A percentile compares a stretch with the other conserved stretches of the same genome.
phyloP scores from a whole-genome alignment of 2,888 invertebrate species.

The Hydriomena furcata region DNA sequence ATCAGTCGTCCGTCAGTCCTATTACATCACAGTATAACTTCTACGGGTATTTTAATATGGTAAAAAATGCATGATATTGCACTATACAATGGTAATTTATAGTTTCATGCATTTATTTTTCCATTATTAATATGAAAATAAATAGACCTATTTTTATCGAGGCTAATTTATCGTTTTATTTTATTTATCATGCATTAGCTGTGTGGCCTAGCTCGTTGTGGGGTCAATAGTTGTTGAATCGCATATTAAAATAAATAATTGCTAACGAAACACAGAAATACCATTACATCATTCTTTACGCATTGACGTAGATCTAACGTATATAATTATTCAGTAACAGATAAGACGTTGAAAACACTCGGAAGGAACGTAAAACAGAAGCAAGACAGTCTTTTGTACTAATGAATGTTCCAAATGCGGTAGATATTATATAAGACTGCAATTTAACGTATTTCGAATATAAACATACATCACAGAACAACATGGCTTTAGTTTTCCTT shows the following conservation, averaged over 20 bases:
- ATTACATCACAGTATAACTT: no score
- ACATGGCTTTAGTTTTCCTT: conserved; percentile 3
- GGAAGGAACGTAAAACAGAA: conserved; percentile 1
- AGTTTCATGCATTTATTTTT: no score
- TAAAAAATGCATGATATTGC: no score
- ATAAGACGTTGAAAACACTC: conserved; percentile 14
- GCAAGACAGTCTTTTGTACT: not conserved
- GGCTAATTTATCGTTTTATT: not conserved
- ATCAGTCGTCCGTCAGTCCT: no score
- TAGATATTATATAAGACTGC: conserved; percentile 8
- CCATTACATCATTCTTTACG: conserved; percentile 11
- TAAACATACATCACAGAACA: conserved; percentile 19
- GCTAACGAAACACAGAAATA: conserved; percentile 3
- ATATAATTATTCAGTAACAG: conserved; percentile 8
- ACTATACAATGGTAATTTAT: no score
- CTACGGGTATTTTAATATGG: no score
- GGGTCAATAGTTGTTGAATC: not conserved
- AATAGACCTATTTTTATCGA: not conserved
- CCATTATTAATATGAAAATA: no score
- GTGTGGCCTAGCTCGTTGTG: not conserved
- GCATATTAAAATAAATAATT: conserved; percentile 3
- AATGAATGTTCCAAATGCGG: conserved; percentile 1
- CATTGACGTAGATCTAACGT: not conserved
- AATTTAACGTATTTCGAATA: conserved; percentile 10
- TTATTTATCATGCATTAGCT: not conserved